Conservation (phyloP, 2,113 vertebrate genomes). For the Erpornis zantholeuca region DNA sequence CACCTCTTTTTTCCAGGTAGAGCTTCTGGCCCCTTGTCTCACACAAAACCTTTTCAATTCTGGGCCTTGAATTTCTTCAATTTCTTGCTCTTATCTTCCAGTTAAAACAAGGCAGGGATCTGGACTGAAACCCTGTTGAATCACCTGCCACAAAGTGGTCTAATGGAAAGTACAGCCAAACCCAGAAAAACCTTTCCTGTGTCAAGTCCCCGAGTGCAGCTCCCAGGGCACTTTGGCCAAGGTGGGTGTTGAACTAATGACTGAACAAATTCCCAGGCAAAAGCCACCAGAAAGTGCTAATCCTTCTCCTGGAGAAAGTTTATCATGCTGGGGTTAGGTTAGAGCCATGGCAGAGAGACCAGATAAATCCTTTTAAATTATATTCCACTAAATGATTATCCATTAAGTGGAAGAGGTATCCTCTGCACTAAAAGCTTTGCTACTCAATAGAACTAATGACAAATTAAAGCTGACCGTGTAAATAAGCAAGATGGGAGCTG, state of each 20-base stretch:
- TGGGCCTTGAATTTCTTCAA: neutral
- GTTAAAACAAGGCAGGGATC: neutral
- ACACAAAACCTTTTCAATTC: accelerated
- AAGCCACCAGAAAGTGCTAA: neutral
- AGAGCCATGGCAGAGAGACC: neutral
- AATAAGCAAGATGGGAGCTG: neutral
- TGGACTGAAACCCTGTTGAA: neutral
- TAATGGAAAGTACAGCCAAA: neutral
- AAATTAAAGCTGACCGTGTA: slow-evolving; percentile 7
- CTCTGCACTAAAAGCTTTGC: slow-evolving; percentile 14
- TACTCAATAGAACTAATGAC: neutral
- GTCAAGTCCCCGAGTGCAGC: neutral
- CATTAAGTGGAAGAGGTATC: neutral
- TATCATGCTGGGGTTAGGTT: neutral
- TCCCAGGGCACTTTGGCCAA: neutral
- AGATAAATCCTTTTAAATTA: neutral
- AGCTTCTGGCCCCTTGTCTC: neutral
- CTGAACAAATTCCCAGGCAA: neutral
- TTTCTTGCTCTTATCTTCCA: neutral
- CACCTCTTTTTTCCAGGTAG: neutral
- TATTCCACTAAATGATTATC: neutral
- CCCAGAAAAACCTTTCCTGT: neutral
- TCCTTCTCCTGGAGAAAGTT: neutral
- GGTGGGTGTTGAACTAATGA: neutral
- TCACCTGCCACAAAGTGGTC: neutral